phyloP scores from a whole-genome alignment of 2,113 vertebrate genomes.

The Lepisosteus osseus region DNA sequence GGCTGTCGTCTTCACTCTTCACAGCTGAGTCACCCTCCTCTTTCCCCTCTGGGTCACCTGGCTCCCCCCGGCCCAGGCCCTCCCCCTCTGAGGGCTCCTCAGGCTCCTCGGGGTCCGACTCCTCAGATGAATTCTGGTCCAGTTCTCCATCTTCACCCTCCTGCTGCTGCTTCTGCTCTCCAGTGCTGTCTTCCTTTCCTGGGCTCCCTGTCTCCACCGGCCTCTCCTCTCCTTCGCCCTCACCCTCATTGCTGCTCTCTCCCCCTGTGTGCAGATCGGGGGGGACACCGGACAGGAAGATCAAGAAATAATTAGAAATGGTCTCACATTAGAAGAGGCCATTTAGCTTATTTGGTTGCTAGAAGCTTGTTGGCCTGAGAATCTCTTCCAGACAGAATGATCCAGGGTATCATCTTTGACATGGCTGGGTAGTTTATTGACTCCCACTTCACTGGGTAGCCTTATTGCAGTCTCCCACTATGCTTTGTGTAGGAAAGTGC shows the following conservation, averaged over 20 bases:
- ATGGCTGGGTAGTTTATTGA: too few species aligned
- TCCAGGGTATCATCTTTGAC: too few species aligned
- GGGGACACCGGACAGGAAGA: not conserved
- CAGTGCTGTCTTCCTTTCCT: constrained; percentile 1
- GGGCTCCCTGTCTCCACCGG: constrained; percentile 27
- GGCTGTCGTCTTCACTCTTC: constrained; percentile 24
- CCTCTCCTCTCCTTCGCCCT: not conserved
- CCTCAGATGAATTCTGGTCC: not conserved
- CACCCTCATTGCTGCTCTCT: constrained; percentile 55
- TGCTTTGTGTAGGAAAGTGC: too few species aligned
- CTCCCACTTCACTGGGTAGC: too few species aligned
- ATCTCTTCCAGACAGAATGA: too few species aligned
- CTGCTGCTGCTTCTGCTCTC: not conserved
- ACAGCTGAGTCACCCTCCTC: not conserved
- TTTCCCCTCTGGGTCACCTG: constrained; percentile 22
- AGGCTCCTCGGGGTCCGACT: constrained; percentile 17
- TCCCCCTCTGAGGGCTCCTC: constrained; percentile 10
- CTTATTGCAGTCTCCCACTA: too few species aligned
- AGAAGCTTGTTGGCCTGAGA: too few species aligned
- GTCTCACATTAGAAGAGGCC: too few species aligned
- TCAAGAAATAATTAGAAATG: too few species aligned
- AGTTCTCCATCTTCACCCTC: constrained; percentile 25
- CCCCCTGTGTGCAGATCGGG: constrained; percentile 44
- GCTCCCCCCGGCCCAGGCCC: constrained; percentile 16
- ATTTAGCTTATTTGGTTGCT: too few species aligned